These are phyloP conservation scores for Leptodactylus fallax DNA, from an alignment of 2,797 vertebrate species.

Conservation along the genomic window DNA sequence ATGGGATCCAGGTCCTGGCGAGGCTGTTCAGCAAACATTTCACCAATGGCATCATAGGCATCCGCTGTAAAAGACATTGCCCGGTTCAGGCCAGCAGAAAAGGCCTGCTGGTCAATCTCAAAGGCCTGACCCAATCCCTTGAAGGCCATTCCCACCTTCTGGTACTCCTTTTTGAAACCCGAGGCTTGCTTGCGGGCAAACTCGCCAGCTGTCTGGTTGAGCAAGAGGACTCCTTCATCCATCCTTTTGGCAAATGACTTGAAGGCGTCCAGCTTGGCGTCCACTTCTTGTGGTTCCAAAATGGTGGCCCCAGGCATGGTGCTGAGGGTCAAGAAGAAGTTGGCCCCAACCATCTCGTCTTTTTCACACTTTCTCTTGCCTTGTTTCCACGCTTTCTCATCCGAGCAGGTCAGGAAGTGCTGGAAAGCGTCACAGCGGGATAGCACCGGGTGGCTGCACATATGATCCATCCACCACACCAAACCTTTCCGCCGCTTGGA, in stretches of 20 bases:
- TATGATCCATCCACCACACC: slow-evolving; percentile 98
- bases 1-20: slow-evolving; percentile 91
- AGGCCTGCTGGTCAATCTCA: slow-evolving; percentile 94
- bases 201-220: slow-evolving; percentile 88
- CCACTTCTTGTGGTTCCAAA: slow-evolving; percentile 94
- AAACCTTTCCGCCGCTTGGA: slow-evolving; percentile 94
- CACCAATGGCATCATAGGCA: slow-evolving; percentile 90
- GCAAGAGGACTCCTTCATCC: slow-evolving; percentile 92
- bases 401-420: slow-evolving; percentile 93
- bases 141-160: slow-evolving; percentile 95
- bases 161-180: slow-evolving; percentile 97
- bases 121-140: slow-evolving; percentile 93
- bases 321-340: slow-evolving; percentile 96
- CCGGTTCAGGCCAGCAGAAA: slow-evolving; percentile 89
- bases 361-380: slow-evolving; percentile 96
- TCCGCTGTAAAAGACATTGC: slow-evolving; percentile 95
- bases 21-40: slow-evolving; percentile 95
- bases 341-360: slow-evolving; percentile 97
- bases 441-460: slow-evolving; percentile 95
- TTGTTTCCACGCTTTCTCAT: slow-evolving; percentile 97
- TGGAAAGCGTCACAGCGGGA: slow-evolving; percentile 94
- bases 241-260: slow-evolving; percentile 95
- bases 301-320: slow-evolving; percentile 74
- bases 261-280: slow-evolving; percentile 94
- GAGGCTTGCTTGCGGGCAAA: slow-evolving; percentile 95